Evolutionary conservation across 2,888 invertebrate genomes (phyloP).

Genomic region (Diaprepes abbreviatus): DNA sequence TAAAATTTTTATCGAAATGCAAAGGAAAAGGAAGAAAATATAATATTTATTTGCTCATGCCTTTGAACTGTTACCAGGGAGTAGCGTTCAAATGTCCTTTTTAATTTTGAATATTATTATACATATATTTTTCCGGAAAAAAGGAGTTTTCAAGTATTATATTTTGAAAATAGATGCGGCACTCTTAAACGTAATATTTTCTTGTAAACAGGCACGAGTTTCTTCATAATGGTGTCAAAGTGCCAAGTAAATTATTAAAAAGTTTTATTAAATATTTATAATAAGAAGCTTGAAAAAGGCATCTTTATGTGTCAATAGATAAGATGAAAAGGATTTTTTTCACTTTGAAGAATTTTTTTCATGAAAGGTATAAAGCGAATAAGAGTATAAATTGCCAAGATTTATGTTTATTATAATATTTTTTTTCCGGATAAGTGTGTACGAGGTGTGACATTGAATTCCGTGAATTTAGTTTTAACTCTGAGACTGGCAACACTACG

Average conservation of each 20-base stretch:
- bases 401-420: no score
- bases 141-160: background rate
- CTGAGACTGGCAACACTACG: no score
- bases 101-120: slow-evolving; percentile 9
- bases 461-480: no score
- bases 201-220: background rate
- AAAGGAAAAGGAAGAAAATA: slow-evolving; percentile 26
- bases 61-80: slow-evolving; percentile 21
- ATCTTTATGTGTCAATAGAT: no score
- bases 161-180: background rate
- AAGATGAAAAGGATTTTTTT: no score
- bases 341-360: no score
- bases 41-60: slow-evolving; percentile 26
- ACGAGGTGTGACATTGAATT: no score
- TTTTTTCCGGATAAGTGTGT: no score
- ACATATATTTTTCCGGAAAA: background rate
- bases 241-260: background rate
- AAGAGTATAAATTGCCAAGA: no score
- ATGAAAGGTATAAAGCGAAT: no score
- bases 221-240: background rate
- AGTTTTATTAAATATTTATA: no score
- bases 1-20: slow-evolving; percentile 23
- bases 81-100: slow-evolving; percentile 11
- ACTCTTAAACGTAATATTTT: background rate
- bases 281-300: no score